phyloP scores from a whole-genome alignment of 2,113 vertebrate species.

The Rhinoderma darwinii region DNA sequence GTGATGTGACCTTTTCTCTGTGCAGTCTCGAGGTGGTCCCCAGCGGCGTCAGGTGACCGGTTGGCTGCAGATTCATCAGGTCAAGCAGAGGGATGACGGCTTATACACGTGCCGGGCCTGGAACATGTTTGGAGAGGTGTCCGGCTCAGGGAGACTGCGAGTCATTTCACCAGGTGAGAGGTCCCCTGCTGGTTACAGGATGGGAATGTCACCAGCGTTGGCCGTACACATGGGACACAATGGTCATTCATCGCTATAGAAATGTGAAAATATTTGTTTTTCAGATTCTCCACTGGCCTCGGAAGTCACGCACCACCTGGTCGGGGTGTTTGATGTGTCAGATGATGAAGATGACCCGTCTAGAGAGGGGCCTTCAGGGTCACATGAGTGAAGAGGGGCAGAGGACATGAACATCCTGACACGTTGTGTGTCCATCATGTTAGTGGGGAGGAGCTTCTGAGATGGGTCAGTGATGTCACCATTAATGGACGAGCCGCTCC shows the following conservation, averaged over 20 bases:
- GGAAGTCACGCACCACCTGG: constrained; percentile 37
- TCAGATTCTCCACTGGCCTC: constrained; percentile 58
- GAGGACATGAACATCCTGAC: neutral
- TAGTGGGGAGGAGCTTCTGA: neutral
- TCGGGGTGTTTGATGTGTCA: constrained; percentile 49
- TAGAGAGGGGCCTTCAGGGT: constrained; percentile 51
- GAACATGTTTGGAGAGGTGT: constrained; percentile 66
- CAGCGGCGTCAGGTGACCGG: constrained; percentile 64
- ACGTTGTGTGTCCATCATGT: neutral
- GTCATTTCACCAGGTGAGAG: constrained; percentile 63
- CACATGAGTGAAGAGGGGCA: constrained; percentile 7
- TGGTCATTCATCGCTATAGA: neutral
- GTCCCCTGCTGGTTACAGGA: too few relatives aligned
- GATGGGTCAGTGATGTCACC: neutral
- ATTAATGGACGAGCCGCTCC: neutral
- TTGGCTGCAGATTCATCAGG: constrained; percentile 67
- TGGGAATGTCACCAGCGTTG: too few relatives aligned
- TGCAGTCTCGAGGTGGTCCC: constrained; percentile 64
- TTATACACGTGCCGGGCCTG: constrained; percentile 66
- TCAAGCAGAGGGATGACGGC: constrained; percentile 61
- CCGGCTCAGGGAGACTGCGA: constrained; percentile 63
- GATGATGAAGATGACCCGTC: constrained; percentile 61
- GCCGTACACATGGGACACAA: neutral
- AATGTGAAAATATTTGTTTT: neutral
- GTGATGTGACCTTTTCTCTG: neutral